Evolutionary conservation across 2,888 invertebrate species (phyloP).

Genomic region (Epinotia demarniana): DNA sequence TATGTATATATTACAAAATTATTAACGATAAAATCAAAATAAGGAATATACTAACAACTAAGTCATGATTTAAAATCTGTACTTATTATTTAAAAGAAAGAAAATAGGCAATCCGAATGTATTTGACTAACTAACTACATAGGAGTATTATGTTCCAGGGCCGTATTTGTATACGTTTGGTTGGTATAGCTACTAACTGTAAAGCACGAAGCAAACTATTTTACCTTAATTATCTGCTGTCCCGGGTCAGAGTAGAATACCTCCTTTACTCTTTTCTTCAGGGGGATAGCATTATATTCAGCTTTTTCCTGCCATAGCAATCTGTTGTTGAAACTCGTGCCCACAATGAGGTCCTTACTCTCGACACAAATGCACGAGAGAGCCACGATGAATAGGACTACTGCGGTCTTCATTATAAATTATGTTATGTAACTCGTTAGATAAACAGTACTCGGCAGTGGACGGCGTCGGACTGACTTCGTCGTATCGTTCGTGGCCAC

Average conservation of each 20-base stretch:
- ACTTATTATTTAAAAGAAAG: no score
- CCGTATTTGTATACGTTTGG: no score
- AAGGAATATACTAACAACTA: no score
- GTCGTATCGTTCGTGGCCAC: conserved; percentile 48
- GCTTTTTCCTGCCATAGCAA: conserved; percentile 74
- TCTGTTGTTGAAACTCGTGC: conserved; percentile 75
- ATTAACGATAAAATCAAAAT: no score
- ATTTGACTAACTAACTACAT: no score
- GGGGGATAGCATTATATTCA: conserved; percentile 75
- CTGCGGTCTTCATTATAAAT: conserved; percentile 68
- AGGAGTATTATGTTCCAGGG: no score
- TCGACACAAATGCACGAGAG: conserved; percentile 66
- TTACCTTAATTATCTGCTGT: conserved; percentile 76
- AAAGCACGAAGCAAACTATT: background rate
- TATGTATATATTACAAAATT: no score
- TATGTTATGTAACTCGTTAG: conserved; percentile 43
- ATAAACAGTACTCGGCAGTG: conserved; percentile 60
- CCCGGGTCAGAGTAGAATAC: conserved; percentile 76
- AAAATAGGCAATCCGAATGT: no score
- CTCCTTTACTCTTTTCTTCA: conserved; percentile 79
- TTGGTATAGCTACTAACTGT: no score
- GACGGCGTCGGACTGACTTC: conserved; percentile 61
- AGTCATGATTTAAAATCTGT: no score
- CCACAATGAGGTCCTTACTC: conserved; percentile 77
- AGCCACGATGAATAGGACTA: conserved; percentile 63